A percentile compares a stretch with the other conserved stretches of the same genome.
phyloP scores from a whole-genome alignment of 2,888 invertebrate genomes.

The Metellina segmentata region DNA sequence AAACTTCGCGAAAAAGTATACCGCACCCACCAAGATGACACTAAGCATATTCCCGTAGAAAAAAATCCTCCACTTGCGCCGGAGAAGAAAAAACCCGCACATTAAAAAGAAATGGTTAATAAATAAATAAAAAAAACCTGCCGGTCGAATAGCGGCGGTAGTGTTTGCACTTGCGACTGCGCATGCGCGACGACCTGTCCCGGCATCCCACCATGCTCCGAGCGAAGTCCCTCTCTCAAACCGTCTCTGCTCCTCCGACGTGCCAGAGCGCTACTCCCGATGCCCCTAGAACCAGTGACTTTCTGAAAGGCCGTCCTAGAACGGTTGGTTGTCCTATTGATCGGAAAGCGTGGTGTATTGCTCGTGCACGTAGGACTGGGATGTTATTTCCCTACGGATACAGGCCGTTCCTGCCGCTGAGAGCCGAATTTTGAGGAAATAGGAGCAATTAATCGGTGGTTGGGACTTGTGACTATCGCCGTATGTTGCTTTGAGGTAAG shows the following conservation, averaged over 20 bases:
- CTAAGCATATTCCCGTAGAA: not conserved
- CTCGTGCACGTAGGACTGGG: conserved; percentile 18
- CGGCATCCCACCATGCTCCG: conserved; percentile 47
- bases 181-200: conserved; percentile 73
- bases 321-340: conserved; percentile 70
- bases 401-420: conserved; percentile 5
- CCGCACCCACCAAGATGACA: conserved; percentile 64
- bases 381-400: conserved; percentile 67
- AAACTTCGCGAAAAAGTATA: conserved; percentile 32
- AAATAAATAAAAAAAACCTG: conserved; percentile 51
- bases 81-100: conserved; percentile 14
- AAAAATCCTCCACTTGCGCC: conserved; percentile 3
- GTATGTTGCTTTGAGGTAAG: not conserved
- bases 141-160: conserved; percentile 54
- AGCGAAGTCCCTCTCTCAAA: conserved; percentile 47
- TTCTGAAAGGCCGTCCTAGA: conserved; percentile 63
- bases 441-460: not conserved
- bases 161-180: conserved; percentile 28
- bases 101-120: conserved; percentile 25
- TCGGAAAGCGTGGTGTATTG: conserved; percentile 44
- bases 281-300: conserved; percentile 57
- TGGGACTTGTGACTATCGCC: too few relatives aligned
- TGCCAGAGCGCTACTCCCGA: conserved; percentile 14
- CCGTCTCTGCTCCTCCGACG: conserved; percentile 31
- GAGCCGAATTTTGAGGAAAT: conserved; percentile 34